Evolutionary conservation across 2,113 vertebrate species (phyloP).

Genomic region (Psammodynastes pulverulentus): DNA sequence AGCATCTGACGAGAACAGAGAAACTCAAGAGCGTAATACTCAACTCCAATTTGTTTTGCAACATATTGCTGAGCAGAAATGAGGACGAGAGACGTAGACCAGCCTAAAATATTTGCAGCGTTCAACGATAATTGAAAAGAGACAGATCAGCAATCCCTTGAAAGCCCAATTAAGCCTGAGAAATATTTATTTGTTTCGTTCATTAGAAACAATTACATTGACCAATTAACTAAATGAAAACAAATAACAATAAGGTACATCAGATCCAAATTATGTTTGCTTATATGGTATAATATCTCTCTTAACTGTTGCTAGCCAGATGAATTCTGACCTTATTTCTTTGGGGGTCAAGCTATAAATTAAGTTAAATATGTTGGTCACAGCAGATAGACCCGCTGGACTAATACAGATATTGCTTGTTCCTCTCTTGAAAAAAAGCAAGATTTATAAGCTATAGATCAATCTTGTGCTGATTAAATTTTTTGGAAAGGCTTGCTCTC

Average conservation of each 20-base stretch:
- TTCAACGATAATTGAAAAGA: background rate
- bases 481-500: background rate
- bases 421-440: background rate
- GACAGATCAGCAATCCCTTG: background rate
- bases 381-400: background rate
- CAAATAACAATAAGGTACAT: background rate
- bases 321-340: background rate
- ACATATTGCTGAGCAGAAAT: background rate
- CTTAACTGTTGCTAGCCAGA: background rate
- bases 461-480: background rate
- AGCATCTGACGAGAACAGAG: background rate
- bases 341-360: background rate
- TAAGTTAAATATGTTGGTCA: background rate
- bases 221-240: background rate
- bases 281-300: background rate
- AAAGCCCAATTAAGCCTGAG: background rate
- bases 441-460: background rate
- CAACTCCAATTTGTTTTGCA: background rate
- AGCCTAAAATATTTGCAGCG: background rate
- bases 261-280: background rate
- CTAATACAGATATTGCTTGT: background rate
- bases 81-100: background rate
- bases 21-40: background rate
- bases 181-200: background rate
- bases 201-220: background rate